Base-by-base conservation (phyloP, 2,888 invertebrate genomes). In the Ennomos erosarius region DNA sequence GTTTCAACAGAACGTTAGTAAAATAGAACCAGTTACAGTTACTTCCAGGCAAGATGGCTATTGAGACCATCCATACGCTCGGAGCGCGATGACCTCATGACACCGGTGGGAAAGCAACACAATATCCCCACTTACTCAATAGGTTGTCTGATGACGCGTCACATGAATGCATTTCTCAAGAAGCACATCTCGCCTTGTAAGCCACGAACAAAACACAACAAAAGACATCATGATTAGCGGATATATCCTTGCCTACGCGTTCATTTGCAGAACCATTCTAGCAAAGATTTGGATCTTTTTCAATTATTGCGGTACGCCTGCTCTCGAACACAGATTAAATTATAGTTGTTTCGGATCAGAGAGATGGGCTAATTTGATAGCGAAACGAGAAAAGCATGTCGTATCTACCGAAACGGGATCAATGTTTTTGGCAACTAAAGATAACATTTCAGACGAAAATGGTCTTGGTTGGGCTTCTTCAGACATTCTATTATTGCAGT, bases 71-170 rank as follows among this genome's bases (percentile, higher is more conserved):
- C 11, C 53, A 39, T 26, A 11, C 39, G 55, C 12, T 51, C 49
- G n/a, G n/a, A 26, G 43, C 43, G 51, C 40, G 42, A 52, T 65
- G 64, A 65, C 60, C 63, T 62, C 65, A 62, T 48, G 59, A 61
- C 62, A 64, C 58, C 64, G 62, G 59, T 69, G 67, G 61, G 63
- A 68, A 62, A 65, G 55, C 53, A 56, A 63, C 61, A 65, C 64
- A 66, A 66, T 67, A 59, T 62, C 51, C 55, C 35, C 37, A 45
- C 46, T 67, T 62, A 53, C 62, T 67, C 68, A 69, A 67, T 64
- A 56, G 62, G 34, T 39, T 58, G 59, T 55, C 50, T 47, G 60
- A 63, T 61, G 66, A 63, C 63, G 61, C 51, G 48, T 54, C 43
- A 52, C 49, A 42, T 63, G 60, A 55, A 63, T 63, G 58, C 59